A percentile compares a stretch with the other conserved stretches of the same genome.
Evolutionary conservation across 1,140 invertebrate species (phyloP).

Genomic region (Drosophila bocki): DNA sequence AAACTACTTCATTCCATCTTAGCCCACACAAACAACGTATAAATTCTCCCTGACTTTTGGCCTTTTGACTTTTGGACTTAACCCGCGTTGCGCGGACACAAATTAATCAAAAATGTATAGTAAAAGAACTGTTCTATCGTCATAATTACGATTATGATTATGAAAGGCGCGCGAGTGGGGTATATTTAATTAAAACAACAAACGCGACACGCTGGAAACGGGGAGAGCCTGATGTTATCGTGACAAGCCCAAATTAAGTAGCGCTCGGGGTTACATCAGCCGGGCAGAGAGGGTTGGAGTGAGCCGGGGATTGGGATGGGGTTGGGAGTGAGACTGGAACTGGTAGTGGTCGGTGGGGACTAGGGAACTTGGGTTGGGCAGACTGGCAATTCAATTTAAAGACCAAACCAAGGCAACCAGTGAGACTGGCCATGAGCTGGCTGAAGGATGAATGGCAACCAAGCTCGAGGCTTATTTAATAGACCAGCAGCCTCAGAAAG

Average conservation of each 20-base stretch:
- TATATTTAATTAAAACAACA: slow-evolving; percentile 78
- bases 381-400: slow-evolving; percentile 59
- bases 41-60: background rate
- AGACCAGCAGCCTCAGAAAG: slow-evolving; percentile 7
- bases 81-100: background rate
- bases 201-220: slow-evolving; percentile 41
- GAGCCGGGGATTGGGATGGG: background rate
- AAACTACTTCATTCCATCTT: background rate
- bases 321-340: background rate
- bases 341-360: background rate
- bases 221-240: slow-evolving; percentile 66
- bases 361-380: slow-evolving; percentile 9
- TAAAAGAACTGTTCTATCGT: slow-evolving; percentile 51
- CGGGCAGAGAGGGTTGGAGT: slow-evolving; percentile 21
- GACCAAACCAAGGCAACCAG: slow-evolving; percentile 52
- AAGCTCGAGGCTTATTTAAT: slow-evolving; percentile 11
- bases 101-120: slow-evolving; percentile 35
- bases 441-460: slow-evolving; percentile 26
- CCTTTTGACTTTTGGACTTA: slow-evolving; percentile 16
- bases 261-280: slow-evolving; percentile 70
- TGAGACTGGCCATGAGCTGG: slow-evolving; percentile 18
- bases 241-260: slow-evolving; percentile 80
- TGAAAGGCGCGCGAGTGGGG: slow-evolving; percentile 31
- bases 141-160: slow-evolving; percentile 55
- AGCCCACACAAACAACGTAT: background rate